Evolutionary conservation across 2,797 vertebrate species (phyloP).

Genomic region (Schizopygopsis pylzovi): DNA sequence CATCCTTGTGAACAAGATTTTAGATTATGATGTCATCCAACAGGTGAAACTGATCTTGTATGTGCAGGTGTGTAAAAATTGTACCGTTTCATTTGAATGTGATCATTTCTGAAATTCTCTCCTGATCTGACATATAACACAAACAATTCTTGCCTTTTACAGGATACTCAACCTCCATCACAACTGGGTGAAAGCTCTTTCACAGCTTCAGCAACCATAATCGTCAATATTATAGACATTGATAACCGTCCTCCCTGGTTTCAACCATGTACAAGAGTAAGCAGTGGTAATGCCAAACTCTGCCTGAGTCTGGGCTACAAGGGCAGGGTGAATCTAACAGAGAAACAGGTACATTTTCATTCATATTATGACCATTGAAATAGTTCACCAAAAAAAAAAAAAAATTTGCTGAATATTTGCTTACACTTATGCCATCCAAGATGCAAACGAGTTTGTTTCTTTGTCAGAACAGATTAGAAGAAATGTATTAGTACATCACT

Average conservation of each 20-base stretch:
- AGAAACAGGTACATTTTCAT: constrained; percentile 72
- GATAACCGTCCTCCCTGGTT: constrained; percentile 85
- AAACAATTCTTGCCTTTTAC: neutral
- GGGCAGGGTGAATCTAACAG: constrained; percentile 79
- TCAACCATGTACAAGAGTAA: constrained; percentile 78
- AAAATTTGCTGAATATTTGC: neutral
- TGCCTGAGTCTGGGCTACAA: constrained; percentile 80
- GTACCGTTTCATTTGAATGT: neutral
- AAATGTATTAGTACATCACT: neutral
- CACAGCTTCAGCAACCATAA: constrained; percentile 77
- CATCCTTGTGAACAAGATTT: constrained; percentile 73
- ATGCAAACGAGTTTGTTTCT: neutral
- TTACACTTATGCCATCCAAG: neutral
- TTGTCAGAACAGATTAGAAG: neutral
- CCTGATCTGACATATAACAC: neutral
- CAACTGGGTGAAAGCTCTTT: constrained; percentile 71
- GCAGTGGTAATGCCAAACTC: constrained; percentile 72
- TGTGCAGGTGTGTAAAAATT: constrained; percentile 73
- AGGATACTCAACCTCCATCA: constrained; percentile 76
- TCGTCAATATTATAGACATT: constrained; percentile 76
- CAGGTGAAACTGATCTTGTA: constrained; percentile 77
- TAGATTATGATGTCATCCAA: constrained; percentile 79
- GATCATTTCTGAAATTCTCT: neutral
- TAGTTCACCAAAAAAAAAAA: neutral
- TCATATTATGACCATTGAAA: neutral